phyloP scores from a whole-genome alignment of 2,797 vertebrate species.

The Ctenopoma multispine region DNA sequence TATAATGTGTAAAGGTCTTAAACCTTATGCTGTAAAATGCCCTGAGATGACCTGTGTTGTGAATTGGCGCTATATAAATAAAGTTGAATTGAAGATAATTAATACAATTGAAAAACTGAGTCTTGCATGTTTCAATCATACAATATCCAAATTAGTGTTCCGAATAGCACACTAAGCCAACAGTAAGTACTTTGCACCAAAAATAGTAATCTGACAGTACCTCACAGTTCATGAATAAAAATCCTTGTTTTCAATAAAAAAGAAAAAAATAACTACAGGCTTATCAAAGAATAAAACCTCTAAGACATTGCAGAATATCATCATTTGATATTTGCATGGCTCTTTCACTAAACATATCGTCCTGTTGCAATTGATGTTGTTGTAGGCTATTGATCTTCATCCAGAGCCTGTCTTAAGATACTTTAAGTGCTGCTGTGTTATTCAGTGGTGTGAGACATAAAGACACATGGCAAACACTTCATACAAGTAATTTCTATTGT shows the following conservation, averaged over 20 bases:
- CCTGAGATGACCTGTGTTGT: too few species aligned
- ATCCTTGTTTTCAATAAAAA: not conserved
- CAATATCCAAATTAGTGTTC: not conserved
- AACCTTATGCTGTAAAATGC: too few species aligned
- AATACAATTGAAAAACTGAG: too few species aligned
- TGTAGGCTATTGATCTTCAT: not conserved
- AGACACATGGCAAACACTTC: not conserved
- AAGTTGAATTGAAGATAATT: too few species aligned
- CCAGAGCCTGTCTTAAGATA: conserved; percentile 5
- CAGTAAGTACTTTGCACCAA: not conserved
- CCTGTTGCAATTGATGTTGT: conserved; percentile 1
- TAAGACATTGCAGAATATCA: conserved; percentile 24
- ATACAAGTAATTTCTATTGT: not conserved
- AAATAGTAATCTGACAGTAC: not conserved
- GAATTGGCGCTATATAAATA: too few species aligned
- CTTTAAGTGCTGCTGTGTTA: not conserved
- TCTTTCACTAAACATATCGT: conserved; percentile 17
- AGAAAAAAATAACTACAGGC: not conserved
- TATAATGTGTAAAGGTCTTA: too few species aligned
- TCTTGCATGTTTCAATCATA: not conserved
- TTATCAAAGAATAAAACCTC: conserved; percentile 4
- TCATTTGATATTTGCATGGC: conserved; percentile 21
- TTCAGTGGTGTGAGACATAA: conserved; percentile 5
- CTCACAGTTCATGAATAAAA: not conserved
- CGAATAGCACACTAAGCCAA: too few species aligned